Evolutionary conservation across 2,113 vertebrate genomes (phyloP).

Genomic region (Perca fluviatilis): DNA sequence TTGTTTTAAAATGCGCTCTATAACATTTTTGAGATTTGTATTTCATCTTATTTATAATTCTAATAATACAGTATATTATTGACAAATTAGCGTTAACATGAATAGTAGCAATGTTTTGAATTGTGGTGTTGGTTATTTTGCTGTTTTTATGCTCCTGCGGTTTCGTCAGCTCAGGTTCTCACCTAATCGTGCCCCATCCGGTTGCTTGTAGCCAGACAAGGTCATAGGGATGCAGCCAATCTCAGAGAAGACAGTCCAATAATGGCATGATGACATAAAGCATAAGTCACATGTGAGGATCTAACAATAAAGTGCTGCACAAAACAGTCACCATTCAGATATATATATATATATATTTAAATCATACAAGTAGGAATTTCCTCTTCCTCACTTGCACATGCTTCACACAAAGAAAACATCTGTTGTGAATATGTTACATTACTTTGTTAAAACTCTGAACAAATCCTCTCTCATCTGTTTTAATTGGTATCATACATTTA

Average conservation of each 20-base stretch:
- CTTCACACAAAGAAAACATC: background rate
- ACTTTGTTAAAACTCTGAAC: too few species aligned
- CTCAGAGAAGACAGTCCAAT: slow-evolving; percentile 46
- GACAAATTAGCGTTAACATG: background rate
- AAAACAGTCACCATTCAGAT: background rate
- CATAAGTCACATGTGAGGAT: background rate
- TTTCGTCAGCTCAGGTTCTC: background rate
- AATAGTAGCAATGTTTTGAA: background rate
- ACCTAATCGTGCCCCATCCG: slow-evolving; percentile 66
- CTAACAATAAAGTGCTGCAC: background rate
- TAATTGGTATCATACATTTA: too few species aligned
- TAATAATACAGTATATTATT: background rate
- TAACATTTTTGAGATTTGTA: background rate
- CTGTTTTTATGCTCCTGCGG: background rate
- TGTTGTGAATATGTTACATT: too few species aligned
- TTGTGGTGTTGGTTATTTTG: background rate
- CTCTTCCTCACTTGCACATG: background rate
- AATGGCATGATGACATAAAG: slow-evolving; percentile 29
- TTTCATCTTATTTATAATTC: background rate
- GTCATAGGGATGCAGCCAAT: slow-evolving; percentile 63
- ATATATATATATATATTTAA: too few species aligned
- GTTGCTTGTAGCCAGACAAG: background rate
- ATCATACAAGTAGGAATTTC: background rate
- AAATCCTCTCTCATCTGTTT: too few species aligned
- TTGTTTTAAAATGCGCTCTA: background rate